These are phyloP conservation scores for Nymphicus hollandicus DNA, from an alignment of 2,113 vertebrate genomes.

Conservation along the genomic window DNA sequence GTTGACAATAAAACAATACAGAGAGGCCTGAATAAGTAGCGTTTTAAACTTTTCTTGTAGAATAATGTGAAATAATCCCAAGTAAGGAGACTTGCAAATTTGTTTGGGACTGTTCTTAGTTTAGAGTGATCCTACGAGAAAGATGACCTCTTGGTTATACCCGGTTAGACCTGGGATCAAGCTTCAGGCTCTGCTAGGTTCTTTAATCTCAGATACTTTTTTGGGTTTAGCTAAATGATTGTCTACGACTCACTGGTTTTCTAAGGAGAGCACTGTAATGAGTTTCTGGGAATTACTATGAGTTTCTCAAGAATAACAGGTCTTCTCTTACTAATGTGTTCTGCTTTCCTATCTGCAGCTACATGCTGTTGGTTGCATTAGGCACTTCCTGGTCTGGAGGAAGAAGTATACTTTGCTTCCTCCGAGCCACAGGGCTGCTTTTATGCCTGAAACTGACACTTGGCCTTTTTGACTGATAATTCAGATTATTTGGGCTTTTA, in stretches of 20 bases:
- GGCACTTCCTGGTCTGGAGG: not conserved
- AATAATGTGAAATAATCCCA: not conserved
- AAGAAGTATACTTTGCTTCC: not conserved
- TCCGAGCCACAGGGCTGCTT: not conserved
- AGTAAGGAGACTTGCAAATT: not conserved
- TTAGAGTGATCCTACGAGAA: not conserved
- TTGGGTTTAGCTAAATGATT: not conserved
- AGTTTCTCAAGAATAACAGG: not conserved
- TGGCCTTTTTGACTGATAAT: not conserved
- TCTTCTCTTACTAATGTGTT: not conserved
- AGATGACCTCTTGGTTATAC: fast-evolving
- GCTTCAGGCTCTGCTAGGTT: not conserved
- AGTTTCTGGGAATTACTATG: not conserved
- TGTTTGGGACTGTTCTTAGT: not conserved
- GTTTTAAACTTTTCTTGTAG: not conserved
- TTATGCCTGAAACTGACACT: not conserved
- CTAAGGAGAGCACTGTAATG: not conserved
- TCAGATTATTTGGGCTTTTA: not conserved
- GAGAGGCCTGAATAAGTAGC: not conserved
- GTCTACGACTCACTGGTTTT: not conserved
- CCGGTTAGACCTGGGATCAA: not conserved
- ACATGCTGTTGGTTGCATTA: not conserved
- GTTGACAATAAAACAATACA: not conserved
- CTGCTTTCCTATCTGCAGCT: not conserved
- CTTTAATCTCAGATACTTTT: not conserved